phyloP scores from a whole-genome alignment of 2,113 vertebrate genomes.

The Hyaena hyaena region DNA sequence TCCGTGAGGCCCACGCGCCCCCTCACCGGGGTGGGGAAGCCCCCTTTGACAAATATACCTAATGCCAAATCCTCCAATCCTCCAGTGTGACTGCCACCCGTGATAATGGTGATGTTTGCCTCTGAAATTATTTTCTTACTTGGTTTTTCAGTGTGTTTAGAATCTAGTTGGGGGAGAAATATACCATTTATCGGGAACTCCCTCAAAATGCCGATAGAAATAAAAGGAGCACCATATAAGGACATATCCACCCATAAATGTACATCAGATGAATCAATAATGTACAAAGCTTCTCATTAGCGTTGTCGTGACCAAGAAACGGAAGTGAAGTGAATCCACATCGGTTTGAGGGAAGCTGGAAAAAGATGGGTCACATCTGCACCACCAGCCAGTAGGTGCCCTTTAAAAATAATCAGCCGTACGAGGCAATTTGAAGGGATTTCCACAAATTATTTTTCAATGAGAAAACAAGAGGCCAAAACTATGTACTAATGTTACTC shows the following conservation, averaged over 20 bases:
- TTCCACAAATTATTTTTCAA: not conserved
- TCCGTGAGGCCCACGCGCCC: rapidly evolving
- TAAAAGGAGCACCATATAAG: no score
- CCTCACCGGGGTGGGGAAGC: not conserved
- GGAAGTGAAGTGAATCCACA: rapidly evolving
- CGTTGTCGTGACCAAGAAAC: not conserved
- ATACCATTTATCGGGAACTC: rapidly evolving
- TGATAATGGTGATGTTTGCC: rapidly evolving
- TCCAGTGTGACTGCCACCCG: rapidly evolving
- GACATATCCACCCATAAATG: rapidly evolving
- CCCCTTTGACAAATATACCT: not conserved
- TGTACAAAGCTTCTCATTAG: rapidly evolving
- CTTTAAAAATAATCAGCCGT: not conserved
- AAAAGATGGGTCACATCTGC: rapidly evolving
- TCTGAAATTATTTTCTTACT: rapidly evolving
- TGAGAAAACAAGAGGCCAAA: not conserved
- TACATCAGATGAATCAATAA: rapidly evolving
- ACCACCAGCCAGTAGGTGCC: no score
- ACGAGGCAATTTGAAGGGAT: not conserved
- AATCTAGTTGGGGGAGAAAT: not conserved
- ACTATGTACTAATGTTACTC: no score
- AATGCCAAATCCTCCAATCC: rapidly evolving
- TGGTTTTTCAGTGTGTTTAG: not conserved
- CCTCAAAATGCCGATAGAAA: not conserved
- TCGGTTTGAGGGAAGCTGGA: not conserved